These are phyloP conservation scores for Lycopodina hypogea DNA, from an alignment of 37 sponge, comb jelly and placozoan species.

Conservation along the genomic window DNA sequence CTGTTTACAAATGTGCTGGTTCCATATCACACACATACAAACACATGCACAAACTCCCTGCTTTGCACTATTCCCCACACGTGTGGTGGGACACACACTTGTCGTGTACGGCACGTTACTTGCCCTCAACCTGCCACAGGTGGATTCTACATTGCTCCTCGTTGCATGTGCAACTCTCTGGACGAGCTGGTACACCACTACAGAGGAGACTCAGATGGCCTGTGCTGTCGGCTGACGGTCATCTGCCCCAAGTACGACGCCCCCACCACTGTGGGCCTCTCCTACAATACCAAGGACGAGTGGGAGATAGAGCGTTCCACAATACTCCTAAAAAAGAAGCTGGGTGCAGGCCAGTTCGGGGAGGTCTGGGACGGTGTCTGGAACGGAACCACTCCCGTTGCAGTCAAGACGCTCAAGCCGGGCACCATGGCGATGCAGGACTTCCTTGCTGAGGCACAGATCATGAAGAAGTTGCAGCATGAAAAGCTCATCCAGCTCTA, in stretches of 20 bases:
- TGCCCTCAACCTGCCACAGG: too few relatives aligned
- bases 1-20: too few relatives aligned
- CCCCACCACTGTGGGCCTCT: conserved; percentile 73
- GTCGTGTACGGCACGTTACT: too few relatives aligned
- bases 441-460: conserved; percentile 90
- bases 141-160: conserved; percentile 92
- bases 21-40: too few relatives aligned
- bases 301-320: conserved; percentile 87
- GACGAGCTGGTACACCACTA: conserved; percentile 84
- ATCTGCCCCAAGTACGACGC: conserved; percentile 74
- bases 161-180: conserved; percentile 71
- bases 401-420: conserved; percentile 94
- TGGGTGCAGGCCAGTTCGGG: conserved; percentile 91
- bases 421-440: conserved; percentile 92
- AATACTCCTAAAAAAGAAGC: conserved; percentile 49
- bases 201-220: conserved; percentile 67
- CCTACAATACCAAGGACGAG: conserved; percentile 88
- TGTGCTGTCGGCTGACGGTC: conserved; percentile 71
- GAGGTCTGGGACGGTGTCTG: conserved; percentile 96
- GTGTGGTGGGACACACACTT: too few relatives aligned
- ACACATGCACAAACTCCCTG: too few relatives aligned
- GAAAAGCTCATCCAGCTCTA: conserved; percentile 96
- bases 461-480: conserved; percentile 95
- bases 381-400: conserved; percentile 91
- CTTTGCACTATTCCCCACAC: too few relatives aligned